Conservation (phyloP, 2,888 invertebrate species). For the Limenitis arthemis region DNA sequence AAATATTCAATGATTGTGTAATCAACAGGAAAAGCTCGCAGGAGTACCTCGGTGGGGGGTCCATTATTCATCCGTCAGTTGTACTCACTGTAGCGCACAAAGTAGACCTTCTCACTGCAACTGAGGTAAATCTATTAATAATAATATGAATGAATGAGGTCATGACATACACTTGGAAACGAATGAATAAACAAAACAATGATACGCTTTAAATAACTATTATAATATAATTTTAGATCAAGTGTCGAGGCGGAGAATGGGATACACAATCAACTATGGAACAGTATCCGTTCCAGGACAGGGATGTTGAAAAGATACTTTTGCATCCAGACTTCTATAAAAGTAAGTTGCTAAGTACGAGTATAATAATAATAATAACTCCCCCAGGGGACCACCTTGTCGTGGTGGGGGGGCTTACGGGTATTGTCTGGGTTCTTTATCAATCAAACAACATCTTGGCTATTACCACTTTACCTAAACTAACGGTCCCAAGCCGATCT, state of each 20-base stretch:
- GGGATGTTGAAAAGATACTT: conserved; percentile 69
- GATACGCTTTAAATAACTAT: background rate
- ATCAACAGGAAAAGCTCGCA: conserved; percentile 21
- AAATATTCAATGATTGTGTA: too few species aligned
- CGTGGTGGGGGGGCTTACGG: too few species aligned
- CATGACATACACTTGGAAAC: background rate
- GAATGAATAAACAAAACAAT: background rate
- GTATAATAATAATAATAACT: too few species aligned
- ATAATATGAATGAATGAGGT: background rate
- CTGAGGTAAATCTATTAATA: conserved; percentile 3
- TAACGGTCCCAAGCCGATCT: too few species aligned
- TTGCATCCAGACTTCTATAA: conserved; percentile 76
- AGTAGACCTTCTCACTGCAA: conserved; percentile 40
- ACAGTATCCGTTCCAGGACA: conserved; percentile 78
- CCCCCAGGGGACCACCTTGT: too few species aligned
- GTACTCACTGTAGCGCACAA: conserved; percentile 89
- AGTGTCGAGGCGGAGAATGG: conserved; percentile 82
- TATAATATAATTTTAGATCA: conserved; percentile 2
- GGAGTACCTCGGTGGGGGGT: conserved; percentile 83
- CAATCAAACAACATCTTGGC: too few species aligned
- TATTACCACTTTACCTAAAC: too few species aligned
- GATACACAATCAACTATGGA: conserved; percentile 83
- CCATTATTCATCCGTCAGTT: conserved; percentile 81
- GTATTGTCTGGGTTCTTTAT: too few species aligned
- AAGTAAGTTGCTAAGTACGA: too few species aligned